phyloP scores from a whole-genome alignment of 2,888 invertebrate genomes.

The Tricholauxania praeusta region DNA sequence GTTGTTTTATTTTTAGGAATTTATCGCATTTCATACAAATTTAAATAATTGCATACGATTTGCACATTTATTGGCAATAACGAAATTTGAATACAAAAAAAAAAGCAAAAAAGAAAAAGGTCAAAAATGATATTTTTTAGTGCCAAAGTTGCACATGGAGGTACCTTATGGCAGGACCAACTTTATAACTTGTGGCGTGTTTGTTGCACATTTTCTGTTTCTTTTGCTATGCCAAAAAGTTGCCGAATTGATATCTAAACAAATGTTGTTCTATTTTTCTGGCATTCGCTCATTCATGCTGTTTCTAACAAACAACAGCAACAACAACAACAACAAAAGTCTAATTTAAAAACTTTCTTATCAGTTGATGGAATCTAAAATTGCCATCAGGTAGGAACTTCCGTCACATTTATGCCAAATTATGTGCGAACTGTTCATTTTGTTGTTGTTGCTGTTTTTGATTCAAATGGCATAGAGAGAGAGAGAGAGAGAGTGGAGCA shows the following conservation, averaged over 20 bases:
- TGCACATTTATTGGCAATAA: too few species aligned
- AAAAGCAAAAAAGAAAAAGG: too few species aligned
- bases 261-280: constrained; percentile 12
- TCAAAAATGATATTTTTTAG: too few species aligned
- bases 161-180: too few species aligned
- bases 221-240: background rate
- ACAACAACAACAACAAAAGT: constrained; percentile 12
- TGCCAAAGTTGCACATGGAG: too few species aligned
- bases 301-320: background rate
- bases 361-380: constrained; percentile 53
- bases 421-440: background rate
- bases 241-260: constrained; percentile 12
- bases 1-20: too few species aligned
- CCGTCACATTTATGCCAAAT: constrained; percentile 15
- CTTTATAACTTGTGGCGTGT: constrained; percentile 16
- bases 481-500: too few species aligned
- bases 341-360: constrained; percentile 47
- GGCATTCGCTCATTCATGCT: background rate
- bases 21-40: too few species aligned
- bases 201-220: constrained; percentile 20
- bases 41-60: too few species aligned
- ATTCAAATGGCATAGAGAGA: too few species aligned
- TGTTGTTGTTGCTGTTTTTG: too few species aligned
- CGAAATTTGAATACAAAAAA: too few species aligned
- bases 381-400: constrained; percentile 39